Evolutionary conservation across 2,888 invertebrate species (phyloP).

Genomic region (Diarsia brunnea): DNA sequence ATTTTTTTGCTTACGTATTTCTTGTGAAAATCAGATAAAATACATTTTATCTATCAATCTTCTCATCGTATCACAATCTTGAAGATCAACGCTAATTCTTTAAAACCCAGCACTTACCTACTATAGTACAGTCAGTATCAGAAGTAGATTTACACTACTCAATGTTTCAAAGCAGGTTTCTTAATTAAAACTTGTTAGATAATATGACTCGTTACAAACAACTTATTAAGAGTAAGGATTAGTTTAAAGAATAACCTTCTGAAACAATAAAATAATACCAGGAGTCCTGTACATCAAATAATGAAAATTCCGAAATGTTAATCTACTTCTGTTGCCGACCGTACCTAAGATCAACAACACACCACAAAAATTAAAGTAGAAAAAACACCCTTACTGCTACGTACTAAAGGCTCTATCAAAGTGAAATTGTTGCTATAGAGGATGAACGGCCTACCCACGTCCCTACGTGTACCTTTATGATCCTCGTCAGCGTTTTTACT

Average conservation of each 20-base stretch:
- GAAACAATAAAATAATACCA: too few relatives aligned
- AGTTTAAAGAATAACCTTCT: too few relatives aligned
- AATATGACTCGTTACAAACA: too few relatives aligned
- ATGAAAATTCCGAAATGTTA: too few relatives aligned
- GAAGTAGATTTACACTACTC: too few relatives aligned
- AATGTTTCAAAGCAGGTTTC: too few relatives aligned
- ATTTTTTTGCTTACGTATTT: not conserved
- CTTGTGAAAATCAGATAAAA: conserved; percentile 2
- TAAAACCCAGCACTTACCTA: too few relatives aligned
- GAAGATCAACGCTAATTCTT: not conserved
- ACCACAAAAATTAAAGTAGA: not conserved
- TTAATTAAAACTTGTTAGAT: too few relatives aligned
- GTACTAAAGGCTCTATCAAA: not conserved
- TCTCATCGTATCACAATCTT: not conserved
- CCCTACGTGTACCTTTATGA: conserved; percentile 4
- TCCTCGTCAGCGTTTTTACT: conserved; percentile 67
- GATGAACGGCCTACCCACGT: not conserved
- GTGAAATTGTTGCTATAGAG: not conserved
- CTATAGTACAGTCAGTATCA: too few relatives aligned
- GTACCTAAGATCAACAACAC: not conserved
- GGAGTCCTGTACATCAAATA: too few relatives aligned
- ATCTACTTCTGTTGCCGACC: too few relatives aligned
- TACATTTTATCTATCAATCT: conserved; percentile 5
- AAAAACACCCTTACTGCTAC: conserved; percentile 15
- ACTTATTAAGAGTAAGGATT: too few relatives aligned